phyloP scores from a whole-genome alignment of 2,113 vertebrate species.

The Nerophis lumbriciformis region DNA sequence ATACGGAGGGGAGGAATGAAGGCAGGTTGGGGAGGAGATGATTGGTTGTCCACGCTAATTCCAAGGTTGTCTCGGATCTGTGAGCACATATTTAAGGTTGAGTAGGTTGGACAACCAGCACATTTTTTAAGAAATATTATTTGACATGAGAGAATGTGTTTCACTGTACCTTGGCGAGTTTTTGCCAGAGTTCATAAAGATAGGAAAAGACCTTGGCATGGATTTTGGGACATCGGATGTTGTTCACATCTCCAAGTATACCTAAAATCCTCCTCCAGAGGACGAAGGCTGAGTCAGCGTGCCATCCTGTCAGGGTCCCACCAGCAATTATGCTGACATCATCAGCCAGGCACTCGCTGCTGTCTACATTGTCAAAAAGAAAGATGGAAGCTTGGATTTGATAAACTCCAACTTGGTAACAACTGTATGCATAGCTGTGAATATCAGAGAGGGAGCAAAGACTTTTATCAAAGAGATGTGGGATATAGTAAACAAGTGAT shows the following conservation, averaged over 20 bases:
- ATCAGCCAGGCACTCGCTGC: constrained; percentile 88
- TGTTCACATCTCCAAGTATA: constrained; percentile 95
- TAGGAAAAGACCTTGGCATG: constrained; percentile 89
- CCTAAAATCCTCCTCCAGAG: constrained; percentile 94
- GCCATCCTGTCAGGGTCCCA: constrained; percentile 91
- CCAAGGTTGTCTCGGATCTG: constrained; percentile 97
- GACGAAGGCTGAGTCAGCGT: constrained; percentile 92
- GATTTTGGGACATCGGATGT: constrained; percentile 87
- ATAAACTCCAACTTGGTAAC: not conserved
- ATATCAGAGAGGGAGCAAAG: constrained; percentile 1
- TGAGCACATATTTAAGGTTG: constrained; percentile 24
- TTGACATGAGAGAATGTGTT: not conserved
- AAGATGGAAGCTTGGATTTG: not conserved
- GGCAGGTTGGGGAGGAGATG: constrained; percentile 82
- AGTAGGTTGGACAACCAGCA: not conserved
- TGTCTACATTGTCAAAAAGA: constrained; percentile 72
- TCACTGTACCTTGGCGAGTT: constrained; percentile 86
- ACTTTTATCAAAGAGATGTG: constrained; percentile 9
- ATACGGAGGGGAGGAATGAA: constrained; percentile 95
- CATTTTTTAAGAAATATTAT: not conserved
- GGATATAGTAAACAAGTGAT: constrained; percentile 43
- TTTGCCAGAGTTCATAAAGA: constrained; percentile 94
- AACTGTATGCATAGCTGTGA: not conserved
- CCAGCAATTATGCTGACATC: constrained; percentile 96
- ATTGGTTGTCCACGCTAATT: constrained; percentile 90